These are phyloP conservation scores for Corbicula japonica DNA, from an alignment of 2,888 invertebrate genomes.

Conservation along the genomic window DNA sequence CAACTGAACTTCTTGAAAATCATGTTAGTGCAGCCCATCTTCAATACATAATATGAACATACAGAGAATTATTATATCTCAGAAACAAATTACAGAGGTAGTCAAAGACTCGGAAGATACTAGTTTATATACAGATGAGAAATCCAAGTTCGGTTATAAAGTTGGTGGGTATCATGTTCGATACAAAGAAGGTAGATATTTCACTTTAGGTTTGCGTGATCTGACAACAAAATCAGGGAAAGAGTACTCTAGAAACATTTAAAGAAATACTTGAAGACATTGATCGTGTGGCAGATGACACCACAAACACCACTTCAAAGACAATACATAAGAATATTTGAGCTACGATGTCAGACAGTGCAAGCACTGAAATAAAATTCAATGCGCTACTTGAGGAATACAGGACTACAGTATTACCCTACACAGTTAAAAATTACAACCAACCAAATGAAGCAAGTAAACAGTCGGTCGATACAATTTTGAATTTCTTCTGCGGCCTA, in stretches of 20 bases:
- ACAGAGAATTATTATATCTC: conserved; percentile 30
- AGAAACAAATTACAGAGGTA: conserved; percentile 34
- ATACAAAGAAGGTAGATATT: conserved; percentile 22
- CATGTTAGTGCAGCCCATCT: conserved; percentile 20
- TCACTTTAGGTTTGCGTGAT: conserved; percentile 31
- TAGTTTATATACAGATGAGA: conserved; percentile 39
- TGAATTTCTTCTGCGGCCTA: conserved; percentile 25
- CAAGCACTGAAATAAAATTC: no score
- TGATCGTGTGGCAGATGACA: conserved; percentile 4
- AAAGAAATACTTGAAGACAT: conserved; percentile 32
- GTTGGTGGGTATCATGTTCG: conserved; percentile 19
- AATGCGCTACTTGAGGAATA: conserved; percentile 30
- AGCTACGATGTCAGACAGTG: no score
- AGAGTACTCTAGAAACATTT: conserved; percentile 33
- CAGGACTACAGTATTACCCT: conserved; percentile 16
- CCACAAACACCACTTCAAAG: neutral
- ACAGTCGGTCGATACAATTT: neutral
- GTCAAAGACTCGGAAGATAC: conserved; percentile 5
- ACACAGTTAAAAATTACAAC: conserved; percentile 11
- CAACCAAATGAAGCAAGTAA: neutral
- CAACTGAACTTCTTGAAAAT: conserved; percentile 18
- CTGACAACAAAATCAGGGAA: conserved; percentile 31
- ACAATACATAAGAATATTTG: conserved; percentile 13
- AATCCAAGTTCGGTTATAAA: conserved; percentile 33
- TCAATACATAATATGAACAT: conserved; percentile 42